Base-by-base conservation (phyloP, 1,140 invertebrate species). In the Drosophila busckii region DNA sequence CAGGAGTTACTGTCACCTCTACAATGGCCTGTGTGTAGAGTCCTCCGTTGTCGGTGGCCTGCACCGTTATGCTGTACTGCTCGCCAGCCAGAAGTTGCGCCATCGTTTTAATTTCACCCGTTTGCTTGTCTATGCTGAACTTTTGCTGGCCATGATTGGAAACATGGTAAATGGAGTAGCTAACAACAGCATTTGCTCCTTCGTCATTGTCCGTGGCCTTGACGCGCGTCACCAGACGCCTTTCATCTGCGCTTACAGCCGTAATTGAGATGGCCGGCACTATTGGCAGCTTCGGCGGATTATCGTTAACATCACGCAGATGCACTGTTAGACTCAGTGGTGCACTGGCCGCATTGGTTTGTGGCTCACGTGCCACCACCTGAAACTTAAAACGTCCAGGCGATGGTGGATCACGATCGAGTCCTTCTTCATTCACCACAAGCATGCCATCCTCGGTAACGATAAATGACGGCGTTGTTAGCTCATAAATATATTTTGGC, bases 381-480 rank as follows among this genome's bases (percentile, higher is more conserved):
- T 90, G 86, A 84, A 97, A 96, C 60, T 93, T 92, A 68, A 95
- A 95, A 71, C 92, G 92, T 32, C 93, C 93, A 0, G 93, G 93
- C 85, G 93, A 95, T 0, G 96, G 96, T 3, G 94, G 93, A 88
- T 97, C 96, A 40, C 95, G 89, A 82, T 97, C 96, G 28, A 97
- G 87, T 83, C 93, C 92, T 62, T 95, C 93, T 80, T 95, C 93
- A 67, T 93, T 93, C 0, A 97, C 95, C 1, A 95, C 89, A 4
- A 97, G 85, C 32, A 90, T 88, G 1, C 94, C 93, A 26, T 93
- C 90, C 38, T 90, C 88, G 48, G 95, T 93, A 38, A 97, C 93
- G 55, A 91, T 89, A 84, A 97, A 97, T 64, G 93, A 96, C 22
- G 90, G 92, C 0, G 94, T 95, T 0, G 96, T 97, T 50, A 96